Evolutionary conservation across 1,140 invertebrate genomes (phyloP).

Genomic region (Anastatus disparis): DNA sequence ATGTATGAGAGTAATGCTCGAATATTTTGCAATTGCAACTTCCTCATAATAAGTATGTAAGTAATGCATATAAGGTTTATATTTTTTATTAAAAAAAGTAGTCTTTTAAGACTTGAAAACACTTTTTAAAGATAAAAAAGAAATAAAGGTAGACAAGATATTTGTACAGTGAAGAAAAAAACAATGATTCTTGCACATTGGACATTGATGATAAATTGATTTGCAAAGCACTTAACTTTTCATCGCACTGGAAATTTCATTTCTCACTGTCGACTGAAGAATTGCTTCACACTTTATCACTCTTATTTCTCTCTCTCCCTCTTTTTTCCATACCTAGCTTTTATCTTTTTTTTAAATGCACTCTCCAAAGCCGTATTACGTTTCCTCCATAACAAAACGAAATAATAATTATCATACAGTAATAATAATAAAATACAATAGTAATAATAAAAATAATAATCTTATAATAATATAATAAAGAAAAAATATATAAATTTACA

Average conservation of each 20-base stretch:
- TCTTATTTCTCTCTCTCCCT: conserved; percentile 5
- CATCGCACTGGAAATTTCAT: conserved; percentile 38
- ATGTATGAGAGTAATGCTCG: not conserved
- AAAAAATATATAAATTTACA: conserved; percentile 33
- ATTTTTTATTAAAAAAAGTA: conserved; percentile 22
- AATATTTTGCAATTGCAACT: not conserved
- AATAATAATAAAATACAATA: conserved; percentile 47
- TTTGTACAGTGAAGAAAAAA: conserved; percentile 35
- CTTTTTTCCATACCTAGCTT: not conserved
- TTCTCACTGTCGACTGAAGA: conserved; percentile 29
- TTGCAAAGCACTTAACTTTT: conserved; percentile 30
- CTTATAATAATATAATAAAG: conserved; percentile 5
- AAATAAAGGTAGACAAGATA: conserved; percentile 26
- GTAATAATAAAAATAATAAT: conserved; percentile 16
- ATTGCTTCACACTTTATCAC: conserved; percentile 1
- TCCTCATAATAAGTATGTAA: conserved; percentile 9
- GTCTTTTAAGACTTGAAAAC: conserved; percentile 1
- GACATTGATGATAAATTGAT: conserved; percentile 35
- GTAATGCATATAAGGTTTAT: not conserved
- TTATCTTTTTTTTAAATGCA: conserved; percentile 28
- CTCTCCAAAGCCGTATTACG: conserved; percentile 22
- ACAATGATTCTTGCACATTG: conserved; percentile 27
- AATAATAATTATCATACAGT: conserved; percentile 40
- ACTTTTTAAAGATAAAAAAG: conserved; percentile 18
- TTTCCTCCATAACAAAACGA: conserved; percentile 21